A percentile compares a stretch with the other conserved stretches of the same genome.
phyloP scores from a whole-genome alignment of 2,113 vertebrate species.

The Corvus hawaiiensis region DNA sequence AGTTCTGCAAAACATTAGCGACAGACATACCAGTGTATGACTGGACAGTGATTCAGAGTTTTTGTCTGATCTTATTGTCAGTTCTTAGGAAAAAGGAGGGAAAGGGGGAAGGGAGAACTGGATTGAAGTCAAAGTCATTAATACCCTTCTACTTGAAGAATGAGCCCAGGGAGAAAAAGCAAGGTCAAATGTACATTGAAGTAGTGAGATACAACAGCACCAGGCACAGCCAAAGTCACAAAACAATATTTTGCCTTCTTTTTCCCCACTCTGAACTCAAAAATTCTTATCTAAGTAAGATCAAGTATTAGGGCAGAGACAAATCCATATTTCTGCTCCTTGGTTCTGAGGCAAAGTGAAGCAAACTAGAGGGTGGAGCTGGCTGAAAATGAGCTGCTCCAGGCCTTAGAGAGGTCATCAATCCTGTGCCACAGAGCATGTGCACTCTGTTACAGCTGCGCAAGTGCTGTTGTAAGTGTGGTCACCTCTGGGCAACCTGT shows the following conservation, averaged over 20 bases:
- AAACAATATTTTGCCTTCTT: background rate
- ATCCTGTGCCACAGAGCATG: background rate
- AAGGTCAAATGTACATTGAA: background rate
- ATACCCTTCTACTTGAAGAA: background rate
- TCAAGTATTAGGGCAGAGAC: background rate
- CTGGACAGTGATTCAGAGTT: constrained; percentile 4
- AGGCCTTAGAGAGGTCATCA: background rate
- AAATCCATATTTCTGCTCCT: background rate
- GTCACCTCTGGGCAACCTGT: background rate
- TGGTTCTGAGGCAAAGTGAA: background rate
- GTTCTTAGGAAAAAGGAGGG: background rate
- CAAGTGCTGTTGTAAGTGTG: accelerated
- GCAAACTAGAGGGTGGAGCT: background rate
- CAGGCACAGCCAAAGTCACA: background rate
- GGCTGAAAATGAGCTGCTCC: background rate
- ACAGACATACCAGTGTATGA: background rate
- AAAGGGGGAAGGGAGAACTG: background rate
- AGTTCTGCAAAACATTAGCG: background rate
- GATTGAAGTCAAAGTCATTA: background rate
- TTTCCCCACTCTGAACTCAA: background rate
- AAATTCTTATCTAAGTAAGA: background rate
- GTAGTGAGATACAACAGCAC: background rate
- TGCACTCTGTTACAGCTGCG: background rate
- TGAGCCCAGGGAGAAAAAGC: background rate
- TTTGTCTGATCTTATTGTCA: background rate